A percentile compares a stretch with the other conserved stretches of the same genome.
phyloP scores from a whole-genome alignment of 1,140 invertebrate species.

The Bombus superbus region DNA sequence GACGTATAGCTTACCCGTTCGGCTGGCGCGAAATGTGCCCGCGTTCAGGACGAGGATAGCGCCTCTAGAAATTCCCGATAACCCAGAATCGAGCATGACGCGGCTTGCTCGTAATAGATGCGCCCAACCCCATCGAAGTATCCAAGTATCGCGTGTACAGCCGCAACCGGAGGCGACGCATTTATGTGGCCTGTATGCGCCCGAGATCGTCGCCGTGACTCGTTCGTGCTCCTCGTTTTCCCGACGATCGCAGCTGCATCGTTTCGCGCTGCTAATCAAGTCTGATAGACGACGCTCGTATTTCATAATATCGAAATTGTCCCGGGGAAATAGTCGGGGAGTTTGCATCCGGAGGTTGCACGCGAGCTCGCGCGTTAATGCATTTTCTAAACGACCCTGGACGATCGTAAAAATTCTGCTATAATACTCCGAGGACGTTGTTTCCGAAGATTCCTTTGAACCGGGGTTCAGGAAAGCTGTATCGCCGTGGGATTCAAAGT shows the following conservation, averaged over 20 bases:
- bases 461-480: not conserved
- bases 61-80: conserved; percentile 64
- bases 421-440: not conserved
- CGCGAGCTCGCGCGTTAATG: not conserved
- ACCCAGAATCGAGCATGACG: conserved; percentile 56
- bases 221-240: conserved; percentile 30
- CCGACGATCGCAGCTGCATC: conserved; percentile 49
- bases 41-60: not conserved
- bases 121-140: conserved; percentile 38
- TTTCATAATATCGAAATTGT: conserved; percentile 63
- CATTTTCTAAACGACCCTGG: not conserved
- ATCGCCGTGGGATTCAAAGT: conserved; percentile 36
- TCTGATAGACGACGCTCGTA: conserved; percentile 48
- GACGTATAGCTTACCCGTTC: conserved; percentile 34
- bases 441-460: not conserved
- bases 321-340: not conserved
- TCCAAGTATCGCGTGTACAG: conserved; percentile 19
- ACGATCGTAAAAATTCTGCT: conserved; percentile 31
- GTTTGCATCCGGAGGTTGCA: not conserved
- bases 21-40: conserved; percentile 31
- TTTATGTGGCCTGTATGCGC: not conserved
- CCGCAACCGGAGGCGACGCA: conserved; percentile 10
- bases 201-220: not conserved
- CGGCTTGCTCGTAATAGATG: conserved; percentile 55
- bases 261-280: conserved; percentile 54